Evolutionary conservation across 2,113 vertebrate genomes (phyloP).

Genomic region (Prunella fulvescens): DNA sequence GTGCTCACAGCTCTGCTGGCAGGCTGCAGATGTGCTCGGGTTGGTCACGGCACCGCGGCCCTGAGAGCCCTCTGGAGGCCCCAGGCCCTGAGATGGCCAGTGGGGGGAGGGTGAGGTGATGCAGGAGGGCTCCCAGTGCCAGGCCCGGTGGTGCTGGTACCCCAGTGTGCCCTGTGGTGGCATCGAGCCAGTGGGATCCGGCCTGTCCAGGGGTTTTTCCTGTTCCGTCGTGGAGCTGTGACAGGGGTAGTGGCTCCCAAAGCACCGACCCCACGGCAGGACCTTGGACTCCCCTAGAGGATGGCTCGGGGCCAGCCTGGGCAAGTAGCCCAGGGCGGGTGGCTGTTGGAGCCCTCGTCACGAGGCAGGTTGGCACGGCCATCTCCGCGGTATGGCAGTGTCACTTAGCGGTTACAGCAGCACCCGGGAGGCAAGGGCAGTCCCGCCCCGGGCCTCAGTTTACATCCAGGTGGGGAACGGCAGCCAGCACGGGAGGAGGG

Average conservation of each 20-base stretch:
- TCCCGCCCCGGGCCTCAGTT: not conserved
- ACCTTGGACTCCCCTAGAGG: constrained; percentile 17
- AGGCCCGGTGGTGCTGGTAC: not conserved
- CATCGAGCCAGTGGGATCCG: rapidly evolving
- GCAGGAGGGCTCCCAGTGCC: not conserved
- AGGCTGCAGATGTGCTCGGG: rapidly evolving
- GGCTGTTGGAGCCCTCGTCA: constrained; percentile 20
- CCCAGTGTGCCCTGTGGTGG: rapidly evolving
- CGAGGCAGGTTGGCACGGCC: constrained; percentile 17
- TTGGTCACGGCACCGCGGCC: rapidly evolving
- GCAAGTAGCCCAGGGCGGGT: constrained; percentile 24
- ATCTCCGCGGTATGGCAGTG: not conserved
- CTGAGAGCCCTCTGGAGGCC: not conserved
- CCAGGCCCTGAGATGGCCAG: not conserved
- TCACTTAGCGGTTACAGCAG: not conserved
- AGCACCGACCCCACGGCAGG: rapidly evolving
- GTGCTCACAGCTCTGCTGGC: not conserved
- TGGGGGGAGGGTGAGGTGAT: not conserved
- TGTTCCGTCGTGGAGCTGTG: rapidly evolving
- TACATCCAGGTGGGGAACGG: not conserved
- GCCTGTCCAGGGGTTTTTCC: not conserved
- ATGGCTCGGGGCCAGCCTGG: not conserved
- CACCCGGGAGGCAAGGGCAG: not conserved
- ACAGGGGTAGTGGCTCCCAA: not conserved
- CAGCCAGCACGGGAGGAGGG: rapidly evolving